Percentiles rank a stretch among this genome's conserved stretches.
These are phyloP conservation scores for Dissostichus mawsoni DNA, from an alignment of 2,113 vertebrate genomes.

Conservation along the genomic window DNA sequence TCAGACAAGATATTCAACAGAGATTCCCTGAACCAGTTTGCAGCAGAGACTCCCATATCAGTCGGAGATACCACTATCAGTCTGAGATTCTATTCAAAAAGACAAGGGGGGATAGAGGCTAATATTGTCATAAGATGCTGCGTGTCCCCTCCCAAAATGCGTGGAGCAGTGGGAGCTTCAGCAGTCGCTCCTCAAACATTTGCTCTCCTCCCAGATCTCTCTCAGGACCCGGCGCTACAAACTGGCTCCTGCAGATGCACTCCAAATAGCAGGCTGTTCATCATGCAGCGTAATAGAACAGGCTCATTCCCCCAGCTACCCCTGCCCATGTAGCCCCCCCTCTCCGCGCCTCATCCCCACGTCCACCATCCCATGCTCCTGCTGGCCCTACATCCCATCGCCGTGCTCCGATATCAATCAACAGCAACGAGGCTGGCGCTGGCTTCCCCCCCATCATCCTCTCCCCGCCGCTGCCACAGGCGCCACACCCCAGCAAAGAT, in stretches of 20 bases:
- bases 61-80: conserved; percentile 67
- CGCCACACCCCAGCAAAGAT: conserved; percentile 64
- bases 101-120: conserved; percentile 65
- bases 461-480: conserved; percentile 44
- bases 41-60: conserved; percentile 64
- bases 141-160: conserved; percentile 70
- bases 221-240: conserved; percentile 66
- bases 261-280: conserved; percentile 80
- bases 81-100: conserved; percentile 71
- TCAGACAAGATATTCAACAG: conserved; percentile 64
- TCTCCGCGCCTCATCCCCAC: background rate
- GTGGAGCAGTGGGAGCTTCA: conserved; percentile 62
- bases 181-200: conserved; percentile 78
- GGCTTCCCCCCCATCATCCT: conserved; percentile 48
- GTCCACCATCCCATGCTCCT: conserved; percentile 51
- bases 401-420: conserved; percentile 81
- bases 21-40: conserved; percentile 64
- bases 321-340: conserved; percentile 12
- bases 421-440: conserved; percentile 78
- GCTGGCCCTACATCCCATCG: conserved; percentile 70
- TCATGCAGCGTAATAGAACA: conserved; percentile 79
- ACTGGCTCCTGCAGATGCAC: conserved; percentile 75
- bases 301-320: conserved; percentile 40
- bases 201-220: conserved; percentile 76
- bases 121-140: conserved; percentile 78